These are phyloP conservation scores for Poicephalus meyeri DNA, from an alignment of 2,113 vertebrate species.

Conservation along the genomic window DNA sequence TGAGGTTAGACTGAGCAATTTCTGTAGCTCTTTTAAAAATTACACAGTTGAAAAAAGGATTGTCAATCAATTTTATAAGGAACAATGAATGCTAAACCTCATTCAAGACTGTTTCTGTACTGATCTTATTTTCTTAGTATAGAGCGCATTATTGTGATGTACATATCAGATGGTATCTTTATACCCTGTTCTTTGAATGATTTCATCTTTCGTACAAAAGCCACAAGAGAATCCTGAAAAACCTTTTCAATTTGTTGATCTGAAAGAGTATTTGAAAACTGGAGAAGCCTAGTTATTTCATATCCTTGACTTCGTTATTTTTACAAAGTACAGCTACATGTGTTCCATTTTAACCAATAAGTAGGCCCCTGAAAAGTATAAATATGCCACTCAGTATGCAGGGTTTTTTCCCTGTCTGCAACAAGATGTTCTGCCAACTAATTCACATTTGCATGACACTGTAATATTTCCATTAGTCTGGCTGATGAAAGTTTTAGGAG, in stretches of 20 bases:
- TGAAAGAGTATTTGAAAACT: background rate
- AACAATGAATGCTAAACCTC: conserved; percentile 53
- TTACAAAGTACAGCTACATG: conserved; percentile 8
- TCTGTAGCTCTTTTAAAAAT: conserved; percentile 37
- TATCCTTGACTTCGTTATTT: conserved; percentile 23
- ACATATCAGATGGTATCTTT: conserved; percentile 24
- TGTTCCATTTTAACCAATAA: conserved; percentile 44
- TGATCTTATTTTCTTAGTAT: conserved; percentile 8
- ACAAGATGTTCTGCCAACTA: conserved; percentile 54
- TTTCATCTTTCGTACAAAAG: conserved; percentile 18
- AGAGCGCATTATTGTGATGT: background rate
- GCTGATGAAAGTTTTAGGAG: background rate
- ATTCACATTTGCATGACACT: conserved; percentile 45
- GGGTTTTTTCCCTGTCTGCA: background rate
- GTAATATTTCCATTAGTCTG: conserved; percentile 36
- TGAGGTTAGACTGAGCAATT: background rate
- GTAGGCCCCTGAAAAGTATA: conserved; percentile 3
- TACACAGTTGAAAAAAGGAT: conserved; percentile 30
- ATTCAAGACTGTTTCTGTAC: conserved; percentile 26
- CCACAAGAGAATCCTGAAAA: conserved; percentile 28
- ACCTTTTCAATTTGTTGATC: conserved; percentile 22
- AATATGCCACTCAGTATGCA: conserved; percentile 41
- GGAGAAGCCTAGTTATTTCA: background rate
- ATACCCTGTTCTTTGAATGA: background rate
- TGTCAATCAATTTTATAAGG: conserved; percentile 46